Evolutionary conservation across 2,113 vertebrate genomes (phyloP), one percentile per base, ranked within the genome.

Genomic region (Microtus richardsoni): DNA sequence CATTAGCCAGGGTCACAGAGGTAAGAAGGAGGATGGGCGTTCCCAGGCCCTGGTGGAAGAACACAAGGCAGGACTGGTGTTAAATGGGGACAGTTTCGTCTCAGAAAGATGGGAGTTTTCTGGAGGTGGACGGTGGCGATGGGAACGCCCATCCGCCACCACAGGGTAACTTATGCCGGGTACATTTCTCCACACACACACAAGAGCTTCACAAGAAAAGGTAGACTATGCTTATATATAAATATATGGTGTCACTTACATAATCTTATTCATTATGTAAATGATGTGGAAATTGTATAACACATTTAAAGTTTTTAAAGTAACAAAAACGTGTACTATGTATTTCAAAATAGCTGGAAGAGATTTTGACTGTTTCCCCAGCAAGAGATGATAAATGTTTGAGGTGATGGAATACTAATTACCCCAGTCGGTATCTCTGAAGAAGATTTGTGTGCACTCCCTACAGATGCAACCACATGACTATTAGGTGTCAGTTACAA

Each of bases 271-370:
- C 39, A 58, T 3, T 12, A 62, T 39, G 19, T 39, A 7, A 90
- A 92, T 71, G 78, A 82, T 24, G 54, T 26, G 89, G 68, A 78
- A 79, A 26, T 71, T 71, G 60, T 78, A 22, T 16, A 54, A 75
- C 91, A 74, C 79, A 73, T n/a, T 74, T 68, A 8, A 79, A 80
- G 64, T 93, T 93, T 77, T 54, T 41, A 78, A 91, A 91, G 82
- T 83, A 74, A 94, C 66, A 91, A 70, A 86, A 68, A 70, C 52
- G 52, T 41, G 39, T 12, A 83, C 79, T 68, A 11, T 68, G 24
- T 71, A 41, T 79, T 62, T 86, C 49, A 60, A 91, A 52, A 79
- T 71, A 91, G 54, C 41, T 62, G n/a, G 58, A 73, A 71, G 68
- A 44, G 70, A 71, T 62, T 62, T 79, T 62, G 73, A 60, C 30